Evolutionary conservation across 1,140 invertebrate species (phyloP).

Genomic region (Monomorium pharaonis): DNA sequence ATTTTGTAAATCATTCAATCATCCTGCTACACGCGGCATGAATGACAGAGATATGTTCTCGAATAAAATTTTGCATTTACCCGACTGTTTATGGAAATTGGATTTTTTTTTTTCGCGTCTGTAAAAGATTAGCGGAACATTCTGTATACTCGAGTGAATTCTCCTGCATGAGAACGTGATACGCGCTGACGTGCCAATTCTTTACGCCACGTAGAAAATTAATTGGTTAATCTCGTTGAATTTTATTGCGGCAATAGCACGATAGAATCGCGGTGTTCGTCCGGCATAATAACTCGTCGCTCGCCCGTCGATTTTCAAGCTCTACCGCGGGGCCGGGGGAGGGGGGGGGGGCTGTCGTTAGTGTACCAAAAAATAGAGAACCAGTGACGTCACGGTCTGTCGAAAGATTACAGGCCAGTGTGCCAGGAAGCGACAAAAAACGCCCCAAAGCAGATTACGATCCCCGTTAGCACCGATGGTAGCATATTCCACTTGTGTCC

Average conservation of each 20-base stretch:
- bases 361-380: constrained; percentile 16
- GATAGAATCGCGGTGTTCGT: constrained; percentile 16
- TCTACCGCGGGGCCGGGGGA: background rate
- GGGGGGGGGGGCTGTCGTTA: constrained; percentile 14
- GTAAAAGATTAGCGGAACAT: background rate
- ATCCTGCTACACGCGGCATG: background rate
- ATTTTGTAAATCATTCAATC: background rate
- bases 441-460: constrained; percentile 56
- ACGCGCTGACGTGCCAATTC: background rate
- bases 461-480: background rate
- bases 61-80: background rate
- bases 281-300: constrained; percentile 30
- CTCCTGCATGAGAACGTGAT: background rate
- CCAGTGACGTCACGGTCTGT: constrained; percentile 23
- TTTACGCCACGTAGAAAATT: constrained; percentile 69
- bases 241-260: background rate
- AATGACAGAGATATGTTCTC: background rate
- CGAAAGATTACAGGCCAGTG: constrained; percentile 54
- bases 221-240: constrained; percentile 74
- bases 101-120: background rate
- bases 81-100: background rate
- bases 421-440: constrained; percentile 54
- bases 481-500: constrained; percentile 17
- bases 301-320: constrained; percentile 14
- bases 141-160: background rate